These are phyloP conservation scores for Tichodroma muraria DNA, from an alignment of 2,113 vertebrate genomes.

Conservation along the genomic window DNA sequence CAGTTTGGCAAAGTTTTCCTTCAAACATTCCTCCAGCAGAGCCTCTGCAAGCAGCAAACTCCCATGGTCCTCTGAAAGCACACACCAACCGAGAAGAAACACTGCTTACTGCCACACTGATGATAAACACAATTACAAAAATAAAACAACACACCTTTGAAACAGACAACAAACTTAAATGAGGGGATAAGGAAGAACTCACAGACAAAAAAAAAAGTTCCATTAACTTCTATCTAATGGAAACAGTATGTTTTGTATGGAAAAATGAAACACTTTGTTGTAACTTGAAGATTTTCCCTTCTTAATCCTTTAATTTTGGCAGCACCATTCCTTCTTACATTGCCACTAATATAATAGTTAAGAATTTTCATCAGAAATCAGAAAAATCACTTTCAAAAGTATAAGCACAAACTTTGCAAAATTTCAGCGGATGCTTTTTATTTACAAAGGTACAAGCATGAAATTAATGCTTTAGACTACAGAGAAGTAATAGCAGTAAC, in stretches of 20 bases:
- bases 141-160: neutral
- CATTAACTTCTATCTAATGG: neutral
- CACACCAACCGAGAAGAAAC: neutral
- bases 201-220: neutral
- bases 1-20: conserved; percentile 83
- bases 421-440: neutral
- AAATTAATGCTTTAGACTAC: neutral
- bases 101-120: neutral
- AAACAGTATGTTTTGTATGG: neutral
- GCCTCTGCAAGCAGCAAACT: conserved; percentile 84
- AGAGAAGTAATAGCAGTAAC: neutral
- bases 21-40: conserved; percentile 86
- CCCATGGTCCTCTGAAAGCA: conserved; percentile 85
- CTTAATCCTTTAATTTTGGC: neutral
- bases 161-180: neutral
- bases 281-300: neutral
- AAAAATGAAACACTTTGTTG: neutral
- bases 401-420: neutral
- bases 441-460: neutral
- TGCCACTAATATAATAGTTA: neutral
- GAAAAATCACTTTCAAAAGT: neutral
- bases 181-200: neutral
- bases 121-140: neutral
- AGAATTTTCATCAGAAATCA: neutral
- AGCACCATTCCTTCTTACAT: neutral